A percentile compares a stretch with the other conserved stretches of the same genome.
Evolutionary conservation across 2,888 invertebrate species (phyloP).

Genomic region (Andricus curvator): DNA sequence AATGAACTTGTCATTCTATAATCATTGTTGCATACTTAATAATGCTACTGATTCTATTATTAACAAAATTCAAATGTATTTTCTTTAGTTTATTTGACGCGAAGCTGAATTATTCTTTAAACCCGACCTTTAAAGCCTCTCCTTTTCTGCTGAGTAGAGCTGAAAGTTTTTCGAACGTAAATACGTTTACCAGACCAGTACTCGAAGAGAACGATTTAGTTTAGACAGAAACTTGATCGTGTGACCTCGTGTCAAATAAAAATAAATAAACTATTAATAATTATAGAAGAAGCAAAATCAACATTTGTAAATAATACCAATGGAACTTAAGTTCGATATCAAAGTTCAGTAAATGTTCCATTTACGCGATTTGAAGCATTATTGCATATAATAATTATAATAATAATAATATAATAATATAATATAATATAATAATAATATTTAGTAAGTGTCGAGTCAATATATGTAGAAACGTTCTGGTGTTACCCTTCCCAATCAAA

Average conservation of each 20-base stretch:
- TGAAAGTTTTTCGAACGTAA: neutral
- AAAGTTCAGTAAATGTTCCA: neutral
- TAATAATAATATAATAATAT: too few species aligned
- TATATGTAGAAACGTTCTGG: neutral
- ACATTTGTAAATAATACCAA: neutral
- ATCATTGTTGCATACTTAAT: neutral
- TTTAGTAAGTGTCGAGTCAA: neutral
- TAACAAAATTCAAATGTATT: neutral
- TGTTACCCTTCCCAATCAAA: neutral
- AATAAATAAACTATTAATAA: neutral
- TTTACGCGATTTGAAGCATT: neutral
- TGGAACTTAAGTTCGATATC: neutral
- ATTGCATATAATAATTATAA: too few species aligned
- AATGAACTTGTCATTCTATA: neutral
- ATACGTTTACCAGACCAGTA: neutral
- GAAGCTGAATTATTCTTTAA: neutral
- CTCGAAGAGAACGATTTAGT: neutral
- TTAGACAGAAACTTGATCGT: neutral
- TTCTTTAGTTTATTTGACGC: neutral
- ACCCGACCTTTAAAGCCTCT: neutral
- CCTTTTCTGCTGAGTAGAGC: neutral
- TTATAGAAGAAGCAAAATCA: neutral
- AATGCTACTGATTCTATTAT: neutral
- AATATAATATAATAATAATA: too few species aligned
- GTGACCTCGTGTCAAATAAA: neutral